Evolutionary conservation across 2,113 vertebrate genomes (phyloP), one percentile per base, ranked within the genome.

Genomic region (Pseudopodoces humilis): DNA sequence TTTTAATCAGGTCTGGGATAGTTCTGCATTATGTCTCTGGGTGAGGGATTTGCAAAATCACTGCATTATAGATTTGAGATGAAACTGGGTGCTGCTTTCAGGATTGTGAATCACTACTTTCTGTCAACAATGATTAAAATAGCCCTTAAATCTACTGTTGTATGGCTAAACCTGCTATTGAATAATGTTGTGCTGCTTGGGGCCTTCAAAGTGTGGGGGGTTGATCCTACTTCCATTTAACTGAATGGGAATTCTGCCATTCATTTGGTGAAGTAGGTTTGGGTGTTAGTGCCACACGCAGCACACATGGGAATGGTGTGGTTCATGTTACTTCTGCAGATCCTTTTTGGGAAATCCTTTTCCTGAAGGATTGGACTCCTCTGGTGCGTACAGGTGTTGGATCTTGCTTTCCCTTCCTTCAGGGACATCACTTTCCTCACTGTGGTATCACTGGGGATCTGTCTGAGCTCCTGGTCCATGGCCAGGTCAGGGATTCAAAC

Each of bases 341-440:
- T 39, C 15, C 52, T 88, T 43, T 43, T 58, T 64, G 77, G 46
- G 64, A 78, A 90, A 47, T 15, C 27, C 14, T 88, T 90, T 83
- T 37, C 60, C 20, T 90, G 63, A 62, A 92, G 85, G 35, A 64
- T n/a, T 22, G 70, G 47, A 9, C 58, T 81, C 46, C 49, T 72
- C 62, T 41, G 47, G 25, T 0, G 0, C 47, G 24, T 15, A 8
- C 8, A 24, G 14, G 1, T 3, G 15, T 33, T 71, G 68, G 17
- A 14, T 88, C 10, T 55, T 56, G 24, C 49, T 43, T 74, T 72
- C 35, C 27, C 27, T 77, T 50, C n/a, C 35, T 63, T 43, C 0
- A 2, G 24, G 30, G n/a, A 5, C 13, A 72, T 5, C 0, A 21
- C 55, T 84, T 83, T 69, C 50, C 75, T 74, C 1, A 0, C 28